phyloP scores from a whole-genome alignment of 2,888 invertebrate genomes.

The Apamea sordens region DNA sequence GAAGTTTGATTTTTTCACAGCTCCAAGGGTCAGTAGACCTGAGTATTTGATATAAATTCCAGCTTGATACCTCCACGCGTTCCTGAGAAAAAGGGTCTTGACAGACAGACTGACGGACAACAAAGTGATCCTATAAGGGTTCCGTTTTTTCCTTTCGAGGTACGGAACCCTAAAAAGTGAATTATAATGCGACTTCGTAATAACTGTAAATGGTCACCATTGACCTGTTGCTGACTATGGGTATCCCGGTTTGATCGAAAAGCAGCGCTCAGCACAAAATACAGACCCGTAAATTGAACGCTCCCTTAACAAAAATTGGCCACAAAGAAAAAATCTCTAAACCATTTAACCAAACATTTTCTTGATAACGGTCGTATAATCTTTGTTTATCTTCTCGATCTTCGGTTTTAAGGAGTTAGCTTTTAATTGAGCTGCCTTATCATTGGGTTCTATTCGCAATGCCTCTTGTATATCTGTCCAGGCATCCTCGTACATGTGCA shows the following conservation, averaged over 20 bases:
- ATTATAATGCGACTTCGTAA: not conserved
- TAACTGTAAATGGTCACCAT: not conserved
- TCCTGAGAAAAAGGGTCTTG: too few relatives aligned
- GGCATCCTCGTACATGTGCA: slow-evolving; percentile 92
- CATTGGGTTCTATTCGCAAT: slow-evolving; percentile 91
- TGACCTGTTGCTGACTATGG: not conserved
- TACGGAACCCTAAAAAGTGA: too few relatives aligned
- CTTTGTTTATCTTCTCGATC: slow-evolving; percentile 91
- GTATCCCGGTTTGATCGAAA: not conserved
- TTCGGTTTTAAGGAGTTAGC: slow-evolving; percentile 89
- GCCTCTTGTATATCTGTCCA: slow-evolving; percentile 90
- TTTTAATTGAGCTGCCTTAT: slow-evolving; percentile 91
- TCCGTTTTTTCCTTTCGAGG: too few relatives aligned
- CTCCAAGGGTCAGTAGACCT: too few relatives aligned
- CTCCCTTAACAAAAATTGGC: slow-evolving; percentile 5
- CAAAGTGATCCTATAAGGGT: too few relatives aligned
- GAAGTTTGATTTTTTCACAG: too few relatives aligned
- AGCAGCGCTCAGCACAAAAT: not conserved
- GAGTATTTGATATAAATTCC: too few relatives aligned
- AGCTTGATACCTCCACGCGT: too few relatives aligned
- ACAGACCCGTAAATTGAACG: not conserved
- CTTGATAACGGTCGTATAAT: slow-evolving; percentile 90
- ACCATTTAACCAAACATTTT: slow-evolving; percentile 86
- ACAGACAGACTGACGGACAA: too few relatives aligned
- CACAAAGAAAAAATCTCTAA: not conserved